Evolutionary conservation across 2,113 vertebrate species (phyloP).

Genomic region (Todiramphus chloris): DNA sequence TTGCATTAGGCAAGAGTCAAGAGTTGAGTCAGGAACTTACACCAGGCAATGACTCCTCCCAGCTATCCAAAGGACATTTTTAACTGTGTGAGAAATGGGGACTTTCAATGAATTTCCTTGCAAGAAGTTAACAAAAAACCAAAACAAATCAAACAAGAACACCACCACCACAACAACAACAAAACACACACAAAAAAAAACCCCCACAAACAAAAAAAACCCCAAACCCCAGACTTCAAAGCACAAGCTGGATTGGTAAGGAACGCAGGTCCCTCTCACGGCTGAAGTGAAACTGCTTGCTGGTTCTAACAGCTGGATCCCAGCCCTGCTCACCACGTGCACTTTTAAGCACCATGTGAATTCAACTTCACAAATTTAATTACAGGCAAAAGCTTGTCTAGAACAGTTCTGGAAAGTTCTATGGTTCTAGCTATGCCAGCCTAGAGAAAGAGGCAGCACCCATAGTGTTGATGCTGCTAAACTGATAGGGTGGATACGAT

Average conservation of each 20-base stretch:
- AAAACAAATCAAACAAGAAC: neutral
- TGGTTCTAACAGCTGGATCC: neutral
- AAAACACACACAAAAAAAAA: neutral
- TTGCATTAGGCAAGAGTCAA: neutral
- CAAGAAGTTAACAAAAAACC: neutral
- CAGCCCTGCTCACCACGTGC: neutral
- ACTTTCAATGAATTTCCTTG: neutral
- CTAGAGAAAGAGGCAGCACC: neutral
- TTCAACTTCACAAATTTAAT: neutral
- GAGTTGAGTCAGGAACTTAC: neutral
- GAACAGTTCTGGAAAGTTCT: neutral
- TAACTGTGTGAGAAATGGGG: neutral
- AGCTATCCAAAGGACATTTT: neutral
- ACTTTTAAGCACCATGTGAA: neutral
- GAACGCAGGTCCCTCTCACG: neutral
- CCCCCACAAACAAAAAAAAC: neutral
- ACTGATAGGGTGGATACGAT: neutral
- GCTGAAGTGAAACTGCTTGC: neutral
- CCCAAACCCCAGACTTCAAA: neutral
- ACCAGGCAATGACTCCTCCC: neutral
- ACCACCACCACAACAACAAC: neutral
- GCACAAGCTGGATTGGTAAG: fast-evolving
- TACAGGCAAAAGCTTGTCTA: neutral
- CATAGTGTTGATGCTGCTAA: neutral
- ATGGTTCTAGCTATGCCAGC: neutral